phyloP scores from a whole-genome alignment of 2,888 invertebrate genomes.

The Bellardia pandia region DNA sequence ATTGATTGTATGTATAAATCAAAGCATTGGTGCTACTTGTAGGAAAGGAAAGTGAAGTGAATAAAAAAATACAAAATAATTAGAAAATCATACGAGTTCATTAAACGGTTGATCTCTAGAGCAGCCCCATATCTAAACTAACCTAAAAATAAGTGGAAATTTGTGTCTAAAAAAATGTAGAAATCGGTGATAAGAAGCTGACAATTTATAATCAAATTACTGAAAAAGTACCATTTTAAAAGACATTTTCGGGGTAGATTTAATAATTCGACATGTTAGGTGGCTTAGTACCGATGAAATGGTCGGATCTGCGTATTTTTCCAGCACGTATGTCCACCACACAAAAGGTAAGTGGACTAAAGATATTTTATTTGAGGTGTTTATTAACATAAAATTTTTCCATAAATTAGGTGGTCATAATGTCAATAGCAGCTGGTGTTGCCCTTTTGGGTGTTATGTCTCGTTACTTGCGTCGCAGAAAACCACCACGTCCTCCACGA shows the following conservation, averaged over 20 bases:
- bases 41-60: slow-evolving; percentile 7
- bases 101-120: slow-evolving; percentile 19
- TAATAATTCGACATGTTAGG: slow-evolving; percentile 72
- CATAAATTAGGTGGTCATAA: slow-evolving; percentile 83
- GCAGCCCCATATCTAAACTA: slow-evolving; percentile 12
- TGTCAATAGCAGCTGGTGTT: slow-evolving; percentile 87
- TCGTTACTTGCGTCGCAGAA: slow-evolving; percentile 90
- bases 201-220: neutral
- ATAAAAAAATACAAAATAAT: neutral
- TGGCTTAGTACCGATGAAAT: slow-evolving; percentile 78
- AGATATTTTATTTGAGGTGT: neutral
- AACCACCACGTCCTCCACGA: slow-evolving; percentile 87
- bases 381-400: neutral
- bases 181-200: neutral
- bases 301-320: slow-evolving; percentile 79
- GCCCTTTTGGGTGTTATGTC: slow-evolving; percentile 93
- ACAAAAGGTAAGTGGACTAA: slow-evolving; percentile 80
- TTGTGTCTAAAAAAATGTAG: slow-evolving; percentile 49
- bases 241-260: neutral
- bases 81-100: slow-evolving; percentile 6
- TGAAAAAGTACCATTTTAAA: neutral
- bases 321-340: slow-evolving; percentile 82
- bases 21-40: neutral
- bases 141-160: slow-evolving; percentile 48
- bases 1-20: slow-evolving; percentile 23